Conservation (phyloP, 2,888 invertebrate genomes). For the Melipona bicolor region DNA sequence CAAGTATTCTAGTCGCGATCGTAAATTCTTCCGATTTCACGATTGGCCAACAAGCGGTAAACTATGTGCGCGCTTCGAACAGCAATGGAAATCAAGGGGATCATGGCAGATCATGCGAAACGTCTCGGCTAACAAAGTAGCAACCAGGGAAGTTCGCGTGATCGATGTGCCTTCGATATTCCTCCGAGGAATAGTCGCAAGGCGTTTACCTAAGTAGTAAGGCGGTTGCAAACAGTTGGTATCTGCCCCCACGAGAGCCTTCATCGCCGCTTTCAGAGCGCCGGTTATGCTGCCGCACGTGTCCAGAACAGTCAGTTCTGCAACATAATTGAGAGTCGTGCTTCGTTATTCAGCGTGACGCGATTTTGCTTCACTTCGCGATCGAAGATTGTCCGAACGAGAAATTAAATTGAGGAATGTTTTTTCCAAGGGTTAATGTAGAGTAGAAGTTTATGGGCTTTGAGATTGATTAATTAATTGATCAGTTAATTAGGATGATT, state of each 20-base stretch:
- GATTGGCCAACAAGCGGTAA: not conserved
- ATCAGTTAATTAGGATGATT: too few relatives aligned
- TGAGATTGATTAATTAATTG: not conserved
- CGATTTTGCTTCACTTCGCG: not conserved
- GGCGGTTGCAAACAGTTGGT: conserved; percentile 82
- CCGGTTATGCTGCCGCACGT: conserved; percentile 82
- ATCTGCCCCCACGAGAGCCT: conserved; percentile 81
- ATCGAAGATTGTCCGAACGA: too few relatives aligned
- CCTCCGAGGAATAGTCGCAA: not conserved
- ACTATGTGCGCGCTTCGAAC: not conserved
- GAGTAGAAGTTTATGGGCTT: not conserved
- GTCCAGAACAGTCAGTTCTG: conserved; percentile 77
- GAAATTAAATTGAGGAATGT: not conserved
- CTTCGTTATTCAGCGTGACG: not conserved
- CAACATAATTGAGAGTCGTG: not conserved
- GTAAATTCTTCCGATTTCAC: conserved; percentile 2
- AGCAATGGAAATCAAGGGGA: not conserved
- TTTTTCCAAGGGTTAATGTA: accelerated
- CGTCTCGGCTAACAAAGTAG: not conserved
- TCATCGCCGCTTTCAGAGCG: conserved; percentile 82
- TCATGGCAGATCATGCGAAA: not conserved
- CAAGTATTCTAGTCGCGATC: not conserved
- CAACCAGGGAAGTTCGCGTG: not conserved
- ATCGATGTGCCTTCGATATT: conserved; percentile 1
- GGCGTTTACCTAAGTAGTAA: conserved; percentile 79